Evolutionary conservation across 2,797 vertebrate species (phyloP), one percentile per base, ranked within the genome.

Genomic region (Neosalanx taihuensis): DNA sequence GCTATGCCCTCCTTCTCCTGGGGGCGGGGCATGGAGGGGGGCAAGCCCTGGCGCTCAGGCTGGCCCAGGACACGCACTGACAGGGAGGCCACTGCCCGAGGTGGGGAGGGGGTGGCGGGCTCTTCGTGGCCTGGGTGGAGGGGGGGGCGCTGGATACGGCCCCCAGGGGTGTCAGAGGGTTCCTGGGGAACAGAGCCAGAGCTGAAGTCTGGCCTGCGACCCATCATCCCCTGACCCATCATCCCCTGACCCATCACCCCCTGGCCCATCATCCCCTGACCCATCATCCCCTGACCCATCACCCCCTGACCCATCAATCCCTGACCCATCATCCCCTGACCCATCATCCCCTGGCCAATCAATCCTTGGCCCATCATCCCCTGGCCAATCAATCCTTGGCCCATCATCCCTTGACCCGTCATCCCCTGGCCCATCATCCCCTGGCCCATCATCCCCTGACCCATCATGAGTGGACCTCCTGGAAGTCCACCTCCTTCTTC

Each of bases 41-140:
- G 85, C 29, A 87, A 75, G 5, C 89, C 90, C 75, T 92, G 90
- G 53, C 75, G 85, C 30, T 92, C 91, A 0, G 90, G 90, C 80
- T 93, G 88, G 59, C 90, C 91, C 33, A 93, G 72, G 49, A 93
- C 93, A 0, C 93, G 91, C 68, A 94, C 92, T 0, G 92, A 94
- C 59, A 94, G 82, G 17, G 92, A 94, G 17, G 93, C 93, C 5
- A 94, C 92, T 0, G 92, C 92, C 0, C 91, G 90, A 0, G 90
- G 89, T 33, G 92, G 92, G 59, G 91, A 91, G 0, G 90, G 86
- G 18, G 86, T 87, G 0, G 89, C 84, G 2, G 86, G 86, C 67
- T 92, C 90, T 64, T 91, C 90, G 3, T 88, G 90, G 63, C 87
- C 88, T 6, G 84, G 85, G 26, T 76, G 84, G 75, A 83, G 83